These are phyloP conservation scores for Liolophura sinensis DNA, from an alignment of 1,140 invertebrate species.

Conservation along the genomic window DNA sequence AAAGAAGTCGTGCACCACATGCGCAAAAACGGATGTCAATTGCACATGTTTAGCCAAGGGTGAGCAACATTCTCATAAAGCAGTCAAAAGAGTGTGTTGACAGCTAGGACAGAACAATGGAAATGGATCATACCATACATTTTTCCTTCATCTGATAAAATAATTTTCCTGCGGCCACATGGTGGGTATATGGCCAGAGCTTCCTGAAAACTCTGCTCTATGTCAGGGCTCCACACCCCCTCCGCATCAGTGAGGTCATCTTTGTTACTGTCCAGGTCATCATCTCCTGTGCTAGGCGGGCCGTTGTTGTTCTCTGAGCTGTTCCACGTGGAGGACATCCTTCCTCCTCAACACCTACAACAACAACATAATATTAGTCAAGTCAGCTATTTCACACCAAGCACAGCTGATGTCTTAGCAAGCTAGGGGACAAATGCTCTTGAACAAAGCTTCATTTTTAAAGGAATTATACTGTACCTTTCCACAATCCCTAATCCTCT, in stretches of 20 bases:
- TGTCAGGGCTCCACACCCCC: slow-evolving; percentile 99
- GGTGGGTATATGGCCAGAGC: slow-evolving; percentile 99
- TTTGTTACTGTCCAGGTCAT: slow-evolving; percentile 12
- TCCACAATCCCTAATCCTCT: no score
- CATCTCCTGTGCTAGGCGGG: slow-evolving; percentile 31
- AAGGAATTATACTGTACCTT: no score
- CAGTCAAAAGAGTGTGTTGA: background rate
- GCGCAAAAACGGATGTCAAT: no score
- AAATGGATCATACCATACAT: slow-evolving; percentile 94
- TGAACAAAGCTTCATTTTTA: no score
- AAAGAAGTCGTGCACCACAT: no score
- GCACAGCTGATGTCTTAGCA: no score
- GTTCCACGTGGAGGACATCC: slow-evolving; percentile 45
- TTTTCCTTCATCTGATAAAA: slow-evolving; percentile 99
- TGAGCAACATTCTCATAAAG: no score
- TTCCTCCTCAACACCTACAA: slow-evolving; percentile 10
- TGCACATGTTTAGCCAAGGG: no score
- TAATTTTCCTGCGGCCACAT: slow-evolving; percentile 98
- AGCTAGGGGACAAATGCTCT: no score
- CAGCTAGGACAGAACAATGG: background rate
- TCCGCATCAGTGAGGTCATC: slow-evolving; percentile 80
- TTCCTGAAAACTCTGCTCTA: slow-evolving; percentile 99
- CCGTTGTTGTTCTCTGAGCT: slow-evolving; percentile 24
- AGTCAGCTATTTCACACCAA: no score
- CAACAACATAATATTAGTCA: background rate